These are phyloP conservation scores for Calyptommatus sinebrachiatus DNA, from an alignment of 2,113 vertebrate species.

Conservation along the genomic window DNA sequence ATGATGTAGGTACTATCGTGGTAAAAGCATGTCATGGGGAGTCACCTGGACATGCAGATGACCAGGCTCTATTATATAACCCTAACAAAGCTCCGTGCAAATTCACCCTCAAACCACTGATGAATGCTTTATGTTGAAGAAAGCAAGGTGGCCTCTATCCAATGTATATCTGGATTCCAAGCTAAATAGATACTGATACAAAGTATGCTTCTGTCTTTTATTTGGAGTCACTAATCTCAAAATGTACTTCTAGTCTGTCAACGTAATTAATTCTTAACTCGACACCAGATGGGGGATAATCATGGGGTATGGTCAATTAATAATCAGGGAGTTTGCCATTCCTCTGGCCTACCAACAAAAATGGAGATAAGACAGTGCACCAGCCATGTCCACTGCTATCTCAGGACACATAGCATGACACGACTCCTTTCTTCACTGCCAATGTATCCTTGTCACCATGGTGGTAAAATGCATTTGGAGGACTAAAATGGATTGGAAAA, in stretches of 20 bases:
- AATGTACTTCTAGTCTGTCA: conserved; percentile 15
- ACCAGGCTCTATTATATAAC: too few relatives aligned
- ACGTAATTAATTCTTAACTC: conserved; percentile 19
- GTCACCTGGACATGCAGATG: too few relatives aligned
- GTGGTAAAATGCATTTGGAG: conserved; percentile 59
- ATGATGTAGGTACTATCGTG: too few relatives aligned
- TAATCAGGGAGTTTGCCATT: conserved; percentile 31
- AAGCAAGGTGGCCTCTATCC: not conserved
- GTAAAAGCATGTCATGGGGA: too few relatives aligned
- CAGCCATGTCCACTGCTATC: conserved; percentile 44
- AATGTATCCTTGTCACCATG: conserved; percentile 59
- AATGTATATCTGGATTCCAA: conserved; percentile 8
- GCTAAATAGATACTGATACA: conserved; percentile 1
- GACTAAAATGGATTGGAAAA: conserved; percentile 49
- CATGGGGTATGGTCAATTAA: conserved; percentile 37
- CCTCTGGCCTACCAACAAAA: conserved; percentile 20
- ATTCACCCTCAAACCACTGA: not conserved
- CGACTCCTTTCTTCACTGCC: conserved; percentile 43
- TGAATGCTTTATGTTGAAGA: not conserved
- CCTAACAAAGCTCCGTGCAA: too few relatives aligned
- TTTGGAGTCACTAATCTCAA: conserved; percentile 10
- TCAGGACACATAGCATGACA: conserved; percentile 26
- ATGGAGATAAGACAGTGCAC: conserved; percentile 35
- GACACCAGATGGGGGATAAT: conserved; percentile 6
- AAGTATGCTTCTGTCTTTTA: not conserved